Conservation (phyloP, 2,797 vertebrate species). For the Myotis vivesi region DNA sequence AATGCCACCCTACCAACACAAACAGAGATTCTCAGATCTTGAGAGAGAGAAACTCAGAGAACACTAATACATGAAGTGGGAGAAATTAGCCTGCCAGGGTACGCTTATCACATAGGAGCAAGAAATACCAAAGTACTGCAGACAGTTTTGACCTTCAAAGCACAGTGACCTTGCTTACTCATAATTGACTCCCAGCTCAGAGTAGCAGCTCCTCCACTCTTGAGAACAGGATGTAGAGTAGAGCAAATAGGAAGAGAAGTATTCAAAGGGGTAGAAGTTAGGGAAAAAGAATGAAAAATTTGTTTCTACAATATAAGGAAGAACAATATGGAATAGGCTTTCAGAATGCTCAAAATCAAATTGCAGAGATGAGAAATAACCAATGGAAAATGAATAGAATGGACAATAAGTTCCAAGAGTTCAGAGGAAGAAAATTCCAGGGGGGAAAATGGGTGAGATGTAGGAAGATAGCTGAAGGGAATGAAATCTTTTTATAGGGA, state of each 20-base stretch:
- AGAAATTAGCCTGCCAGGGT: background rate
- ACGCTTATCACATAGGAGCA: background rate
- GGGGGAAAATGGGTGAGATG: background rate
- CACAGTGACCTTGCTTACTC: background rate
- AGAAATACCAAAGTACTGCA: background rate
- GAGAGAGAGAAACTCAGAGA: background rate
- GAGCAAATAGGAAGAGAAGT: background rate
- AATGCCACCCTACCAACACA: background rate
- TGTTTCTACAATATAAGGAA: background rate
- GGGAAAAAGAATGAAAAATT: background rate
- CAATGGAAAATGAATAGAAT: background rate
- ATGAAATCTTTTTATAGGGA: background rate
- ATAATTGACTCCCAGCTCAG: background rate
- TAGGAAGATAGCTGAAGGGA: background rate
- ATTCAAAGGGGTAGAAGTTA: background rate
- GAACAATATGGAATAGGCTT: background rate
- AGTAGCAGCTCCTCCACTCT: background rate
- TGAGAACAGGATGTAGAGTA: background rate
- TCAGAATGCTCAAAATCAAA: conserved; percentile 31
- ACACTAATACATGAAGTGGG: background rate
- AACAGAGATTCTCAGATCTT: background rate
- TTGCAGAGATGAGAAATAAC: background rate
- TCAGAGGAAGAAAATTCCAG: background rate
- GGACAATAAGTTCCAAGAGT: background rate
- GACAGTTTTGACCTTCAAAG: background rate